Evolutionary conservation across 2,113 vertebrate species (phyloP).

Genomic region (Dasyornis broadbenti): DNA sequence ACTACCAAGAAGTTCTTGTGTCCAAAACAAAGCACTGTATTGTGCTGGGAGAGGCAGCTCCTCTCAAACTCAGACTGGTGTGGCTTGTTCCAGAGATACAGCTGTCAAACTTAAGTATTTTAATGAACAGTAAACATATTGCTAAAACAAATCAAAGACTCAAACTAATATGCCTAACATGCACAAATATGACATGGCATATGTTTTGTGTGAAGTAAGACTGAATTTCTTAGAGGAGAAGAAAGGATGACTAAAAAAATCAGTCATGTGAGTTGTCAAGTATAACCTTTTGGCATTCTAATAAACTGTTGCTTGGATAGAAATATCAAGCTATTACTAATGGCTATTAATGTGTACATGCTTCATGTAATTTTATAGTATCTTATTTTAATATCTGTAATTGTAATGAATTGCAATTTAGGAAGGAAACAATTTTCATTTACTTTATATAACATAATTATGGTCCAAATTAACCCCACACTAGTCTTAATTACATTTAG

Average conservation of each 20-base stretch:
- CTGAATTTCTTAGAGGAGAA: constrained; percentile 57
- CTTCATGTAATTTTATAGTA: constrained; percentile 94
- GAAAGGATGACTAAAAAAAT: constrained; percentile 63
- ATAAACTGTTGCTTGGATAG: constrained; percentile 83
- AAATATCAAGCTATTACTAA: constrained; percentile 87
- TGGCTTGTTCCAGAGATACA: neutral
- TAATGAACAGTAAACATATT: neutral
- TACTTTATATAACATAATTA: constrained; percentile 98
- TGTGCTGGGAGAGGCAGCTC: neutral
- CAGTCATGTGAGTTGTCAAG: constrained; percentile 79
- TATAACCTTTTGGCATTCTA: constrained; percentile 81
- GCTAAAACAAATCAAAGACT: neutral
- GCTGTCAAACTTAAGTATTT: neutral
- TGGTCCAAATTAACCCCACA: constrained; percentile 98
- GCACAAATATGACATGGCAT: constrained; percentile 4
- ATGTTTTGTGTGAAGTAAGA: neutral
- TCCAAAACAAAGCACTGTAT: neutral
- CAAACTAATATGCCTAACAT: neutral
- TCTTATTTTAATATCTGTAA: constrained; percentile 95
- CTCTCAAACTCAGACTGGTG: neutral
- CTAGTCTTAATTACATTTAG: constrained; percentile 98
- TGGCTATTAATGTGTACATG: constrained; percentile 91
- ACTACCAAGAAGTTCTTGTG: neutral
- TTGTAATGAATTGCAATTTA: constrained; percentile 99
- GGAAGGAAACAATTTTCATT: constrained; percentile 91